Base-by-base conservation (phyloP, 2,888 invertebrate genomes). In the Cheilosia soror region DNA sequence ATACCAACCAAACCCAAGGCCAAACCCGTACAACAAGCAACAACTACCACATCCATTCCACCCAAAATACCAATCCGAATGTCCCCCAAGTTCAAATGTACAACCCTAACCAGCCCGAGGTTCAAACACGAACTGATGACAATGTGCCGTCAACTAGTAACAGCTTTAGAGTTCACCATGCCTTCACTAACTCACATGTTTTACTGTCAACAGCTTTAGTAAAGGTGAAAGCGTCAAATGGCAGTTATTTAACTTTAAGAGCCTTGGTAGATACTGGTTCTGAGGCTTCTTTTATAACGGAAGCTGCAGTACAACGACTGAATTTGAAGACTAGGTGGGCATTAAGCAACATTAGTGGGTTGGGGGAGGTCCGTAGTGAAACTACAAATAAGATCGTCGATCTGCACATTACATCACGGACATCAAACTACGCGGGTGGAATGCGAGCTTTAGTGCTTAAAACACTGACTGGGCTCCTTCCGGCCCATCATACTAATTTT, bases 261-360 rank as follows among this genome's bases (percentile, higher is more conserved):
- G 29, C 47, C 5, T 11, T 63, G 15, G 5, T 63, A 5, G 47
- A 63, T 55, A 55, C 55, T 31, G 55, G 55, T 4, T 55, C 55
- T 13, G 55, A 55, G 13, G 63, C 63, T 1, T 40, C 31, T 5
- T 63, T 49, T 13, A 63, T 63, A 4, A 63, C 49, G 15, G 37
- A 33, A 6, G 57, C 15, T 13, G 57, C 1, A 20, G 20, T 20
- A 20, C 20, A 20, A 20, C 20, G 20, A 20, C 20, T 20, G 20
- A 20, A 20, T 20, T 20, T 20, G 20, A 20, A 20, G 20, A 20
- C 20, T 20, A 20, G 20, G 20, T 20, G 20, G 20, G 2, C 20
- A 20, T 20, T 20, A 1, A 20, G 20, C 20, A 20, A 20, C 20
- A 20, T 20, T 20, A 13, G 2, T 13, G 33, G 33, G 33, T 33